Evolutionary conservation across 2,888 invertebrate genomes (phyloP).

Genomic region (Oscheius sp.): DNA sequence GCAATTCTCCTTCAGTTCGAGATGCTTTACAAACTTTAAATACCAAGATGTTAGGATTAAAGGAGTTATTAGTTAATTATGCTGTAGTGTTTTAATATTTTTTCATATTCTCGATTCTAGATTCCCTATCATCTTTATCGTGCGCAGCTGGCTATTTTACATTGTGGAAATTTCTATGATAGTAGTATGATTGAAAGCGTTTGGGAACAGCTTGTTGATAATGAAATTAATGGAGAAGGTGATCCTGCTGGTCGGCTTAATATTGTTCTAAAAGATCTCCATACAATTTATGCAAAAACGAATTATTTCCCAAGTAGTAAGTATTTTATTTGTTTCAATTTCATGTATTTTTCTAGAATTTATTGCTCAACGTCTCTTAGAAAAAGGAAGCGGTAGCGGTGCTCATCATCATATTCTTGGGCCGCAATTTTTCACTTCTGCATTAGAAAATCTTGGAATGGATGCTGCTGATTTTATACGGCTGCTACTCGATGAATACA

Average conservation of each 20-base stretch:
- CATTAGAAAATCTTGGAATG: constrained; percentile 46
- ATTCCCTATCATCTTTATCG: constrained; percentile 74
- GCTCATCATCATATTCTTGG: constrained; percentile 29
- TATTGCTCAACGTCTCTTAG: constrained; percentile 54
- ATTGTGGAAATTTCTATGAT: constrained; percentile 92
- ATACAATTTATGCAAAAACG: constrained; percentile 39
- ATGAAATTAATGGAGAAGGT: constrained; percentile 20
- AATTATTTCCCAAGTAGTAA: constrained; percentile 51
- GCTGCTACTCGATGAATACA: constrained; percentile 50
- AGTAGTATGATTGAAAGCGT: constrained; percentile 85
- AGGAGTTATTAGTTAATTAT: constrained; percentile 42
- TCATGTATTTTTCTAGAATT: constrained; percentile 41
- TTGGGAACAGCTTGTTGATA: constrained; percentile 83
- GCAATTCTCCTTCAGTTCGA: not conserved
- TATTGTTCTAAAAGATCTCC: constrained; percentile 38
- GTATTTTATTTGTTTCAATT: not conserved
- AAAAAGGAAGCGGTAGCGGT: constrained; percentile 39
- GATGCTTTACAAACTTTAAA: constrained; percentile 39
- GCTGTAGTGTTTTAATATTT: constrained; percentile 24
- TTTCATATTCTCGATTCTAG: constrained; percentile 7
- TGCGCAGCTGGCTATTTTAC: constrained; percentile 91
- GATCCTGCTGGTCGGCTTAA: constrained; percentile 14
- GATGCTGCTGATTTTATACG: constrained; percentile 44
- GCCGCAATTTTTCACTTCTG: constrained; percentile 35
- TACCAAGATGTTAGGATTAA: constrained; percentile 40